A percentile compares a stretch with the other conserved stretches of the same genome.
Conservation (phyloP, 53 echinoderm and acorn worm species). For the Patiria pectinifera region DNA sequence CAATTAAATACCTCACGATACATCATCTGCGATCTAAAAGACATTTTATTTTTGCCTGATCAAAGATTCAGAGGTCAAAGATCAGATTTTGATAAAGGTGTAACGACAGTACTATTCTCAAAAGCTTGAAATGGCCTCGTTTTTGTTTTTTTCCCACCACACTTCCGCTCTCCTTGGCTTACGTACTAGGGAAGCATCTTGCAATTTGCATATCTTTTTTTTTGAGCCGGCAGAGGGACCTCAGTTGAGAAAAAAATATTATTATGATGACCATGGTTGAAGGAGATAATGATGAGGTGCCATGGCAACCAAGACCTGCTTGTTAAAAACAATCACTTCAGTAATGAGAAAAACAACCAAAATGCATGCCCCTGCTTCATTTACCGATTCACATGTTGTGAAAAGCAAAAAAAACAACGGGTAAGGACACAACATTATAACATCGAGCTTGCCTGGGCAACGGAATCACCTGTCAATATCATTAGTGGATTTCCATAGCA, state of each 20-base stretch:
- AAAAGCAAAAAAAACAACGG: background rate
- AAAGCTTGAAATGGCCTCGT: too few species aligned
- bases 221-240: too few species aligned
- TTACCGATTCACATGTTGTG: background rate
- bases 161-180: too few species aligned
- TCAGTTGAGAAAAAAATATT: background rate
- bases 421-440: background rate
- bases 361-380: background rate
- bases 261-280: background rate
- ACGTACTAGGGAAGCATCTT: too few species aligned
- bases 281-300: background rate
- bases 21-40: too few species aligned
- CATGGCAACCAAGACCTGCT: background rate
- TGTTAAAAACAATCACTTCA: background rate
- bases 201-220: too few species aligned
- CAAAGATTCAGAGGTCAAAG: too few species aligned
- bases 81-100: too few species aligned
- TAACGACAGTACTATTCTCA: too few species aligned
- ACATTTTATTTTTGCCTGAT: too few species aligned
- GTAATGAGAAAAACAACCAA: background rate
- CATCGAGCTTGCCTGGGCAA: background rate
- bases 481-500: conserved; percentile 51
- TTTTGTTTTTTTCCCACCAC: too few species aligned
- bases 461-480: conserved; percentile 18
- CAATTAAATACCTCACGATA: too few species aligned